Base-by-base conservation (phyloP, 1,140 invertebrate genomes). In the Hylyphantes graminicola region DNA sequence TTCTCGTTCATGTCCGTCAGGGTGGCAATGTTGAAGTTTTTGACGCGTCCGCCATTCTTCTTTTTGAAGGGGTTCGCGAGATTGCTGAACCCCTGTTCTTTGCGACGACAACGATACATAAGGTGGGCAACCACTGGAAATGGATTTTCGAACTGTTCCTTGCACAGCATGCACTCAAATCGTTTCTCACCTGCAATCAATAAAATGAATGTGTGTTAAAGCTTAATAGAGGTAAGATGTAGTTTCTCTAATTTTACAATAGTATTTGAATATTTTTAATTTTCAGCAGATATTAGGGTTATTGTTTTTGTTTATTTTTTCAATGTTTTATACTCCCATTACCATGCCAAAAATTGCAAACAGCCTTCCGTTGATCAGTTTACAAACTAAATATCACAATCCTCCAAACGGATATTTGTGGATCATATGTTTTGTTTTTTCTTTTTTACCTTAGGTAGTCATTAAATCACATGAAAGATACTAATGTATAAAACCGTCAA, bases 21-120 rank as follows among this genome's bases (percentile, higher is more conserved):
- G 12, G 87, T 87, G 19, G 86, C 86, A 13, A 88, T 88, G 55
- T 88, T 85, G 80, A 88, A 88, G 48, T 78, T 86, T 68, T 87
- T 87, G 21, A 87, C 85, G 12, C 85, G 48, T 35, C 59, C 75
- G 17, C 83, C 75, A 15, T 85, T 74, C 21, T 81, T 87, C 53
- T 85, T 86, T n/a, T 61, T 53, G 17, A 63, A 73, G 0, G 83
- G 67, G 10, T 76, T 65, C 5, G 50, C 54, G 9, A 83, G 48
- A 12, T 50, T 81, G 15, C 50, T 67, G n/a, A 86, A 72, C 15
- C 63, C 85, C 19, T 75, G 75, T 4, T 80, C 76, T 68, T 81
- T 87, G 9, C 72, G 70, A 48, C 77, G 55, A 55, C 88, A 88
- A 10, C 73, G 77, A 17, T 87, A 87, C 53, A 88, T 82, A 5